phyloP scores from a whole-genome alignment of 2,797 vertebrate genomes.

The Sciaenops ocellatus region DNA sequence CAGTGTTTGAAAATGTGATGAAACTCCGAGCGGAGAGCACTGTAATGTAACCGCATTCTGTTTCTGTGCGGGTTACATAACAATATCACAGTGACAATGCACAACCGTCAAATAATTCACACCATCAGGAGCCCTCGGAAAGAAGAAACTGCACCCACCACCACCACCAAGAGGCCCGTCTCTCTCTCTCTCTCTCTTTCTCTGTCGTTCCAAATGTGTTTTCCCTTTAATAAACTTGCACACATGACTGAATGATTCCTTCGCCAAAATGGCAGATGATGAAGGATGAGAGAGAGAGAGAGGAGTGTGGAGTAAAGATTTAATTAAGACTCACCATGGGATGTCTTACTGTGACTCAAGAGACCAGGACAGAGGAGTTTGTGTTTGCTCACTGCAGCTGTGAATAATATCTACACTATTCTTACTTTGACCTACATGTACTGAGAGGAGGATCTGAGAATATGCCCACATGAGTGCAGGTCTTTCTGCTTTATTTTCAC shows the following conservation, averaged over 20 bases:
- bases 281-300: conserved; percentile 67
- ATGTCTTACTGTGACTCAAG: conserved; percentile 71
- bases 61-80: conserved; percentile 59
- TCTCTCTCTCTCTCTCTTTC: neutral
- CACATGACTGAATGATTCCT: conserved; percentile 70
- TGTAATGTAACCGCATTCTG: conserved; percentile 27
- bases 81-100: conserved; percentile 48
- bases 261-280: conserved; percentile 78
- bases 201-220: conserved; percentile 50
- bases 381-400: conserved; percentile 78
- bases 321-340: conserved; percentile 81
- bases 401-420: conserved; percentile 76
- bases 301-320: conserved; percentile 74
- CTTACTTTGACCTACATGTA: conserved; percentile 75
- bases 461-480: conserved; percentile 46
- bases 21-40: conserved; percentile 30
- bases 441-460: conserved; percentile 55
- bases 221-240: conserved; percentile 62
- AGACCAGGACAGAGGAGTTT: conserved; percentile 72
- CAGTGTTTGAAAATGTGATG: conserved; percentile 33
- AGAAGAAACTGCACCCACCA: conserved; percentile 24
- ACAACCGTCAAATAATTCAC: conserved; percentile 52
- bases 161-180: conserved; percentile 14
- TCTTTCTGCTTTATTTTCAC: conserved; percentile 47
- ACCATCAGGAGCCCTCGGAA: conserved; percentile 27